Evolutionary conservation across 2,888 invertebrate species (phyloP).

Genomic region (Metopia argyrocephala): DNA sequence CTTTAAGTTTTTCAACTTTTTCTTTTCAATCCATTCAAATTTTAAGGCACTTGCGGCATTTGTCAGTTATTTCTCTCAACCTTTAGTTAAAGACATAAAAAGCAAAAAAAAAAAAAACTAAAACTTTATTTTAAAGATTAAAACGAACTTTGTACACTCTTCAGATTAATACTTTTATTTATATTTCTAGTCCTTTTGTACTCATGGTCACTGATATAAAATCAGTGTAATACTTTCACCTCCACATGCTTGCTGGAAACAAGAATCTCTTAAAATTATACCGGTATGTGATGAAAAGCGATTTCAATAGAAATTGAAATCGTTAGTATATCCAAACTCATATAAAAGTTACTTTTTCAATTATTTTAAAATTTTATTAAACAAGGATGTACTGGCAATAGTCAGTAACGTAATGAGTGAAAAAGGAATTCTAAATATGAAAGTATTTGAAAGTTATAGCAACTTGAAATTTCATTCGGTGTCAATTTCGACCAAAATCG

Average conservation of each 20-base stretch:
- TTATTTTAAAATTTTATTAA: too few species aligned
- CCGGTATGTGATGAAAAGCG: too few species aligned
- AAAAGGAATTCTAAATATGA: too few species aligned
- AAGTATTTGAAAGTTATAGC: too few species aligned
- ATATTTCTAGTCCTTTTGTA: not conserved
- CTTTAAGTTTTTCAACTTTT: not conserved
- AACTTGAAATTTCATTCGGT: too few species aligned
- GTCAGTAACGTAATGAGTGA: too few species aligned
- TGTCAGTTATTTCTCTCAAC: conserved; percentile 17
- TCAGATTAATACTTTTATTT: too few species aligned
- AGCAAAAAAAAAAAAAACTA: not conserved
- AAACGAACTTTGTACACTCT: not conserved
- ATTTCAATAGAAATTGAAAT: too few species aligned
- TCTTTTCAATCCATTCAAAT: not conserved
- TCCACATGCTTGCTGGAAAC: conserved; percentile 16
- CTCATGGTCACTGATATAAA: conserved; percentile 2
- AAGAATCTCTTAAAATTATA: conserved; percentile 2
- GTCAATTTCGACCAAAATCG: too few species aligned
- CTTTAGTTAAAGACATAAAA: too few species aligned
- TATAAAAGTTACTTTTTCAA: not conserved
- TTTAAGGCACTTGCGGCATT: not conserved
- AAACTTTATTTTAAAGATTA: conserved; percentile 5
- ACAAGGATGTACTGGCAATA: too few species aligned
- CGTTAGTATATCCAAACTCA: too few species aligned
- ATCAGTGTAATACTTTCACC: conserved; percentile 10